Conservation (phyloP, 2,113 vertebrate species). For the Colaptes auratus region DNA sequence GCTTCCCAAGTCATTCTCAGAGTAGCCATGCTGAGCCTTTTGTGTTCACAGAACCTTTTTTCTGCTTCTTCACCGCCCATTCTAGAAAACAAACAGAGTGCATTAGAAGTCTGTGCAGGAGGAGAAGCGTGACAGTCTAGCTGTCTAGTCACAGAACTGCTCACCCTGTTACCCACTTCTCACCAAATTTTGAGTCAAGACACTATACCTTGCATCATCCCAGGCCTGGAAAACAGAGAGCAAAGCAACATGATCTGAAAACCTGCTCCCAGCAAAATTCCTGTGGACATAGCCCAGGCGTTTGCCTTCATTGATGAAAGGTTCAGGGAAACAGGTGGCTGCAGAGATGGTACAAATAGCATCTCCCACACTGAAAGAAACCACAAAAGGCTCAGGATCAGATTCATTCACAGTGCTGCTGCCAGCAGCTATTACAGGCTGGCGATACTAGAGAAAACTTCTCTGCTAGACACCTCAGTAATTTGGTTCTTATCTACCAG, state of each 20-base stretch:
- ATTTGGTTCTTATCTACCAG: background rate
- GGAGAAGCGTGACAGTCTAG: background rate
- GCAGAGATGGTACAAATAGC: conserved; percentile 94
- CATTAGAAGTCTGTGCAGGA: background rate
- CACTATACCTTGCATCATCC: conserved; percentile 89
- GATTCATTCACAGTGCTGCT: background rate
- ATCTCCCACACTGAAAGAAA: conserved; percentile 87
- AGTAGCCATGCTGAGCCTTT: conserved; percentile 93
- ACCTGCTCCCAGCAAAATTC: conserved; percentile 91
- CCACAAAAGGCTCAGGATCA: background rate
- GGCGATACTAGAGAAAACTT: background rate
- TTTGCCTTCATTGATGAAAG: conserved; percentile 93
- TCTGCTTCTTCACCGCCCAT: conserved; percentile 94
- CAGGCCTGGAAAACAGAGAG: conserved; percentile 95
- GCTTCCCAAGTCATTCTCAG: conserved; percentile 99
- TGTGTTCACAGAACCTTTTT: conserved; percentile 91
- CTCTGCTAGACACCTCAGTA: background rate
- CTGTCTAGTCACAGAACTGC: background rate
- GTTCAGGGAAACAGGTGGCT: conserved; percentile 93
- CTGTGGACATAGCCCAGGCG: conserved; percentile 91
- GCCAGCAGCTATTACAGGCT: background rate
- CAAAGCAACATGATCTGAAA: conserved; percentile 94
- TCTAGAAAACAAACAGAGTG: conserved; percentile 65
- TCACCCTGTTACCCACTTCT: background rate
- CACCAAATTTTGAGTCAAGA: background rate